Base-by-base conservation (phyloP, 2,113 vertebrate species). In the Oncorhynchus gorbuscha region DNA sequence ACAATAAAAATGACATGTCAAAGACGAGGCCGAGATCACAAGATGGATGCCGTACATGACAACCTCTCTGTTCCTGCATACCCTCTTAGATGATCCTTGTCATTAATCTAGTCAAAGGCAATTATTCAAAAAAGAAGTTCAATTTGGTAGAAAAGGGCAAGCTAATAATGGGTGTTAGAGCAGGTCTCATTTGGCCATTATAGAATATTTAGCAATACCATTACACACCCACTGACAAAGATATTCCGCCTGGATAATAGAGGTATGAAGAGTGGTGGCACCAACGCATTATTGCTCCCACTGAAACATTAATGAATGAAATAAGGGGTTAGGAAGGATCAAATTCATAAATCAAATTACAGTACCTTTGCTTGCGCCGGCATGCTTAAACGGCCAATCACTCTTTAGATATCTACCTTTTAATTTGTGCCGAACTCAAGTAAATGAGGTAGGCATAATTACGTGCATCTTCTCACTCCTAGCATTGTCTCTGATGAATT, bases 341-440 rank as follows among this genome's bases (percentile, higher is more conserved):
- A 94, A 92, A 94, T 94, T 93, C 89, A 93, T 92, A 92, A 93
- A 93, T 94, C 92, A 93, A 93, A 91, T 92, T 91, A 93, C 92
- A 92, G 88, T 91, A 90, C 81, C 89, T 91, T 89, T 82, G 74
- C 67, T 35, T 69, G 67, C 22, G 65, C 14, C 14, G 75, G 81
- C 81, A 75, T 77, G 84, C 83, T 88, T 89, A 91, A 90, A 87
- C 78, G 83, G 80, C 66, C 49, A 65, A 84, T 77, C 80, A 82
- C 78, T 89, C 86, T 81, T 84, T 74, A 78, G 75, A 79, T 76
- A 85, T 76, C 78, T 20, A 70, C 22, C 81, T 82, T 89, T 91
- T 85, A 88, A 89, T 86, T 87, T 82, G 74, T 73, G 49, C 73
- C 75, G 69, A 73, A 74, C 73, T 83, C 82, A 90, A 90, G 91